These are phyloP conservation scores for Porites cylindrica DNA, from an alignment of 92 coral and sea anemone species.

Conservation along the genomic window DNA sequence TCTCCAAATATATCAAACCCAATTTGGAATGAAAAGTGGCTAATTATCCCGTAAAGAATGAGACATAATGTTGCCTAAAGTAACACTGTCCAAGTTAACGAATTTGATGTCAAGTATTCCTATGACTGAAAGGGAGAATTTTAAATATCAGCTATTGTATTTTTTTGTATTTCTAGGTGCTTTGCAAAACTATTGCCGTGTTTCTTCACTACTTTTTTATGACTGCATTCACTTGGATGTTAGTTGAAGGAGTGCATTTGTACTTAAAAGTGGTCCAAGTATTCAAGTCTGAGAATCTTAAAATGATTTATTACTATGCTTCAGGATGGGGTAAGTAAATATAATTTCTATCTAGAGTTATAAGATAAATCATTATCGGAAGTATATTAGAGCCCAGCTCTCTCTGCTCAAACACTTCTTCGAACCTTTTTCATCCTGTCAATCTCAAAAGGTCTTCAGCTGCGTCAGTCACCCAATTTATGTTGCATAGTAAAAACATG, in stretches of 20 bases:
- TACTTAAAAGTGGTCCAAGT: constrained; percentile 92
- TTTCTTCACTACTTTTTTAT: constrained; percentile 78
- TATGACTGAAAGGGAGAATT: not conserved
- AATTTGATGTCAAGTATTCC: no score
- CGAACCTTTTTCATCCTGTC: no score
- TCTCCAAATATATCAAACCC: no score
- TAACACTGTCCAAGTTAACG: no score
- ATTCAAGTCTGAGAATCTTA: constrained; percentile 79
- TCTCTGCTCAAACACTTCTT: no score
- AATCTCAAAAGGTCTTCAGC: not conserved
- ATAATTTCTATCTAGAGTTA: not conserved
- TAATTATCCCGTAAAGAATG: no score
- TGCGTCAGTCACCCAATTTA: not conserved
- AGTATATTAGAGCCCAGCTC: no score
- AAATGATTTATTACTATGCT: constrained; percentile 67
- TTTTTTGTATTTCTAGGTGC: constrained; percentile 29
- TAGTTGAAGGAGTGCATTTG: constrained; percentile 87
- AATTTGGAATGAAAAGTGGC: no score
- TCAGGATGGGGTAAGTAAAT: constrained; percentile 91
- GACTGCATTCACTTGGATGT: constrained; percentile 91
- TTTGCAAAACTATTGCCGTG: constrained; percentile 80
- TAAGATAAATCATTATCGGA: no score
- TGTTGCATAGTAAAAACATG: not conserved
- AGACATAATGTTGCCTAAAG: no score
- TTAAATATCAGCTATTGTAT: not conserved